Percentiles rank a stretch among this genome's conserved stretches.
Conservation (phyloP, 1,140 invertebrate species). For the Drosophila rufa region DNA sequence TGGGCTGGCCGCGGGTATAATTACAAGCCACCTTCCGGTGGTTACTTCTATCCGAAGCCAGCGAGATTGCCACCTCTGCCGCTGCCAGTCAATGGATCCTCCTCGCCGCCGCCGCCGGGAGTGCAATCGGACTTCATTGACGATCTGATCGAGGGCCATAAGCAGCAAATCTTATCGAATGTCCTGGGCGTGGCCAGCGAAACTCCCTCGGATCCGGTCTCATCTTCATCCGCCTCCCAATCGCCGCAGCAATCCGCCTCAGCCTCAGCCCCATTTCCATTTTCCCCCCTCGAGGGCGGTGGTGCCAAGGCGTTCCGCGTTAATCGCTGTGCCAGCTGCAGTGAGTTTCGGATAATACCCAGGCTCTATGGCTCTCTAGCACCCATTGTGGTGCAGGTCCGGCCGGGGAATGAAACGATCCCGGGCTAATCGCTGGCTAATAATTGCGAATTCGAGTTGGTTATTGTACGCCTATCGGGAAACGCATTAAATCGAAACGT, state of each 20-base stretch:
- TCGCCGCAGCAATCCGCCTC: neutral
- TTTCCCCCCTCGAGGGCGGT: slow-evolving; percentile 47
- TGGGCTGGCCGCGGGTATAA: slow-evolving; percentile 22
- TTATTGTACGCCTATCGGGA: slow-evolving; percentile 4
- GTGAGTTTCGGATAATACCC: slow-evolving; percentile 60
- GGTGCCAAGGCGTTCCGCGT: slow-evolving; percentile 70
- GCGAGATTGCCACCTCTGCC: slow-evolving; percentile 39
- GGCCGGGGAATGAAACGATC: slow-evolving; percentile 42
- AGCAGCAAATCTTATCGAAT: slow-evolving; percentile 79
- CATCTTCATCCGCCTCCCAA: slow-evolving; percentile 9
- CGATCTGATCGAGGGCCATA: slow-evolving; percentile 78
- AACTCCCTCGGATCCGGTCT: slow-evolving; percentile 23
- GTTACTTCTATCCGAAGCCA: slow-evolving; percentile 69
- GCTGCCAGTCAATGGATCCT: slow-evolving; percentile 27
- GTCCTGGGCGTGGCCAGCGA: slow-evolving; percentile 57
- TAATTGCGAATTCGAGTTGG: slow-evolving; percentile 25
- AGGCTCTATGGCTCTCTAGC: neutral
- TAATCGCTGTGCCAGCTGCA: slow-evolving; percentile 78
- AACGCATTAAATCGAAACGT: slow-evolving; percentile 22
- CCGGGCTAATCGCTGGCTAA: slow-evolving; percentile 20
- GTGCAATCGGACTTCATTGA: slow-evolving; percentile 80
- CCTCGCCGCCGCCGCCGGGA: slow-evolving; percentile 40
- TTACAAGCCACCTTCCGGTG: slow-evolving; percentile 55
- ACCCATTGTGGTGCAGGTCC: neutral
- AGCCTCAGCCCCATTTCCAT: slow-evolving; percentile 1